Base-by-base conservation (phyloP, 2,797 vertebrate genomes). In the Hippocampus kuda region DNA sequence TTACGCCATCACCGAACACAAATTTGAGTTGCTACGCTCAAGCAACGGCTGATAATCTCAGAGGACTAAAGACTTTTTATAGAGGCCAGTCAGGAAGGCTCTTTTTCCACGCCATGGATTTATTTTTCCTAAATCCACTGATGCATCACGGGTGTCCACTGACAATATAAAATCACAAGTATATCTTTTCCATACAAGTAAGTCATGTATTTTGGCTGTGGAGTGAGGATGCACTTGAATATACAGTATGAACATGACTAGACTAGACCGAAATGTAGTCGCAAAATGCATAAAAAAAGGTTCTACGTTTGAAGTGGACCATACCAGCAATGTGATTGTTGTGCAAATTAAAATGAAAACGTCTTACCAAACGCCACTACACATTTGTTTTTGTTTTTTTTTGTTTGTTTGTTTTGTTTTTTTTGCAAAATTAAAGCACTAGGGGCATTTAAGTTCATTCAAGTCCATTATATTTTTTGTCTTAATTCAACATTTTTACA, bases 1-100 rank as follows among this genome's bases (percentile, higher is more conserved):
- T 88, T 87, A 85, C 79, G 79, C 74, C 79, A 72, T 81, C 81
- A 81, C 76, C 85, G 77, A 75, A 46, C 73, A 80, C 83, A 86
- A 85, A 82, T 88, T 85, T 84, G 77, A 79, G 78, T 78, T 80
- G 76, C 82, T 79, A 71, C 4, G 67, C 72, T 74, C 69, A 77
- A 66, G 77, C 80, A 70, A 80, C 81, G 73, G 81, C 80, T 86
- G 82, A 85, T 83, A 82, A 87, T 81, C 83, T 85, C 74, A 72
- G 81, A 75, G 77, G 76, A 73, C 71, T 46, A 60, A 73, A 67
- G 72, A 78, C 78, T 85, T 69, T 69, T 69, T 63, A 73, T 82
- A 81, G 34, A 38, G 76, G 79, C 77, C 27, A 74, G 69, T 79
- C 72, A 79, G 70, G 71, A 62, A 63, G 68, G 72, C 73, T 76